These are phyloP conservation scores for Agrotis clavis DNA, from an alignment of 2,888 invertebrate species.

Conservation along the genomic window DNA sequence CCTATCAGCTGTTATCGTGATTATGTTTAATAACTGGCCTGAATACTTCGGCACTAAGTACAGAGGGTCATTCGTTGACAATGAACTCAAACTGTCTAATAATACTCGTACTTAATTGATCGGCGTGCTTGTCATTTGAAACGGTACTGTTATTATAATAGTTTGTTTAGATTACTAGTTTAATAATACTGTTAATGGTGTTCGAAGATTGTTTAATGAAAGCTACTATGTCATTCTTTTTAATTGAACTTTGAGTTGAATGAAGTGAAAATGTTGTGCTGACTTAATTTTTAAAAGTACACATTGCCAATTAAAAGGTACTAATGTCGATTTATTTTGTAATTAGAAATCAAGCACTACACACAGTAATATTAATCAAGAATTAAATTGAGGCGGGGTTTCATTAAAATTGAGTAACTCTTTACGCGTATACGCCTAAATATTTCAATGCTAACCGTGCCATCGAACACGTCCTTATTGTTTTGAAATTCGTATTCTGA, in stretches of 20 bases:
- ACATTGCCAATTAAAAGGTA: conserved; percentile 10
- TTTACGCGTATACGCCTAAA: conserved; percentile 32
- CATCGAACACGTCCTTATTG: conserved; percentile 56
- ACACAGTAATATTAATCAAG: conserved; percentile 4
- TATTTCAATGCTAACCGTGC: conserved; percentile 51
- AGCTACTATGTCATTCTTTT: conserved; percentile 30
- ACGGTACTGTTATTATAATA: conserved; percentile 58
- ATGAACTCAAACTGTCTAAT: conserved; percentile 86
- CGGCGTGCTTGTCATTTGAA: conserved; percentile 70
- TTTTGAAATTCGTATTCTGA: conserved; percentile 67
- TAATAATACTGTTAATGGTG: conserved; percentile 29
- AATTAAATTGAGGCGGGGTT: conserved; percentile 17
- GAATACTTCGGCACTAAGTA: conserved; percentile 75
- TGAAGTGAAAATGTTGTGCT: conserved; percentile 5
- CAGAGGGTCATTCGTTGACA: conserved; percentile 81
- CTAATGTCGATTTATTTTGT: conserved; percentile 7
- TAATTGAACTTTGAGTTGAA: conserved; percentile 21
- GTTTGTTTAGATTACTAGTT: conserved; percentile 59
- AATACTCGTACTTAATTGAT: conserved; percentile 73
- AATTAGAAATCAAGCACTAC: conserved; percentile 4
- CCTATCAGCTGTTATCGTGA: conserved; percentile 71
- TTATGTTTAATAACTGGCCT: conserved; percentile 76
- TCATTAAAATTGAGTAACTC: conserved; percentile 36
- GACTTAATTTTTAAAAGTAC: background rate
- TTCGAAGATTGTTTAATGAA: conserved; percentile 28